These are phyloP conservation scores for Crotalus viridis DNA, from an alignment of 2,113 vertebrate species.

Conservation along the genomic window DNA sequence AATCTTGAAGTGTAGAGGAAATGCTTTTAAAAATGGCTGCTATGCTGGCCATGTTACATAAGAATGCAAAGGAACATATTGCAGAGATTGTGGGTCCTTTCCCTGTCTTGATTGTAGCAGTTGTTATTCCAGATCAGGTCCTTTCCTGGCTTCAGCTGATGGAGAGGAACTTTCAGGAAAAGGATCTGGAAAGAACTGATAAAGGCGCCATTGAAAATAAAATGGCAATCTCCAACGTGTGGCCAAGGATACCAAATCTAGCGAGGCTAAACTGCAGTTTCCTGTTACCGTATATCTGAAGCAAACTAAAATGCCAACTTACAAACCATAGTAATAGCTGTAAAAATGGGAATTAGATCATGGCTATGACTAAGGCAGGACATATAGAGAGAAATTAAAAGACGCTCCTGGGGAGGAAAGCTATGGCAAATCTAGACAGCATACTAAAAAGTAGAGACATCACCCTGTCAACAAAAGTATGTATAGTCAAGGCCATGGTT, in stretches of 20 bases:
- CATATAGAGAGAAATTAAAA: background rate
- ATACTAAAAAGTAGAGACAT: no score
- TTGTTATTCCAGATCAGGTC: background rate
- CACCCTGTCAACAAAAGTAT: no score
- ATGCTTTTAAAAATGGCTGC: background rate
- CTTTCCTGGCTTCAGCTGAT: background rate
- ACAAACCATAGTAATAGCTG: background rate
- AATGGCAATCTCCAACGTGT: background rate
- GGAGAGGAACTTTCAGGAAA: background rate
- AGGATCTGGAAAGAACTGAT: background rate
- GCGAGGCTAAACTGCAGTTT: background rate
- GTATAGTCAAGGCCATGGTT: no score
- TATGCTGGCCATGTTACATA: background rate
- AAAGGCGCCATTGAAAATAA: background rate
- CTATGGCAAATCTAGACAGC: no score
- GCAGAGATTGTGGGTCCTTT: background rate
- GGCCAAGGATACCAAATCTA: background rate
- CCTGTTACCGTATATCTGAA: background rate
- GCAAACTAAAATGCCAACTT: background rate
- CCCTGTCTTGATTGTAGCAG: background rate
- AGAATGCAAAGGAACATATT: background rate
- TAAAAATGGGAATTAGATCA: background rate
- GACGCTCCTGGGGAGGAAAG: no score
- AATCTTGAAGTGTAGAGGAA: background rate
- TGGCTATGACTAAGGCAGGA: background rate